Base-by-base conservation (phyloP, 92 coral and sea anemone species). In the Phenganax subtilis region DNA sequence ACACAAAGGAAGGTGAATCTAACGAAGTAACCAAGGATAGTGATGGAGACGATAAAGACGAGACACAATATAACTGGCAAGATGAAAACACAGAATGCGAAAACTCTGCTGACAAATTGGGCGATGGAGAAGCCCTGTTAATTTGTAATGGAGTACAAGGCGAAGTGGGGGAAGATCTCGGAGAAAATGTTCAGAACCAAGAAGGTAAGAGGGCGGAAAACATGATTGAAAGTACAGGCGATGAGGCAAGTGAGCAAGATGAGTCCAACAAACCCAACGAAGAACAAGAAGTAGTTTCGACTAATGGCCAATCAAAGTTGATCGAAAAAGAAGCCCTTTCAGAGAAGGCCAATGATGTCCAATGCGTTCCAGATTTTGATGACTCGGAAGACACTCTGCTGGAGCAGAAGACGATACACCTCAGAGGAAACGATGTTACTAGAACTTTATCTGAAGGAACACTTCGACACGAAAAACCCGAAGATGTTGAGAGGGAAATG, bases 141-240 rank as follows among this genome's bases (percentile, higher is more conserved):
- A 37, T 64, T 64, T 64, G 70, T 28, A 64, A 64, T 64, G 75
- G 17, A 73, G 62, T 27, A 6, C 17, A 29, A 52, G 27, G 77
- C 11, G 59, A 51, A 5, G 57, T 51, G 12, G 12, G 31, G 57
- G 75, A 71, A 30, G 28, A 71, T 71, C 0, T 17, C 11, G 55
- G 11, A 11, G 55, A 12, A 71, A 8, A 12, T 53, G n/a, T 51
- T 53, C 7, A 53, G 16, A 31, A 47, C 8, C 51, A 31, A 12
- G 57, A 51, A 10, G 9, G 65, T 25, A 52, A 73, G 37, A 51
- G 11, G 16, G 3, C 10, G 61, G 51, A 6, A 52, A 73, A 53
- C 14, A 55, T n/a, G 56, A 58, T 51, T 51, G 9, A 10, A 71
- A 15, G 16, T 37, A 51, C 27, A 71, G 76, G 37, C 0, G 70